Base-by-base conservation (phyloP, 2,888 invertebrate species). In the Polyommatus iphigenia region DNA sequence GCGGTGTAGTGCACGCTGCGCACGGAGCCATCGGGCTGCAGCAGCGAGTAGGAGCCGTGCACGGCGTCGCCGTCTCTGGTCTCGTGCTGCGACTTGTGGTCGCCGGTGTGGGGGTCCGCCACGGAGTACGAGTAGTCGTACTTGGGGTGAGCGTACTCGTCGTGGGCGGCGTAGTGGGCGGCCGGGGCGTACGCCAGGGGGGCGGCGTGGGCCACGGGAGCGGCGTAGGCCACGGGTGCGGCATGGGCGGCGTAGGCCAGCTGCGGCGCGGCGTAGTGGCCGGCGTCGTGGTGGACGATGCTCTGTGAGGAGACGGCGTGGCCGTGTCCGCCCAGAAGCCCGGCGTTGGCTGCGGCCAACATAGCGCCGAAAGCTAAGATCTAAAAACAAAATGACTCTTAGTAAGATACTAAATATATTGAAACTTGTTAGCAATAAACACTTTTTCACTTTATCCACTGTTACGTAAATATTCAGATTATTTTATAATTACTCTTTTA, bases 31-130 rank as follows among this genome's bases (percentile, higher is more conserved):
- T 90, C 92, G 71, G 94, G 90, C 83, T 94, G 93, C 81, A 91
- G 90, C 57, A 94, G 87, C 32, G 91, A 92, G 86, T 95, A 95
- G 83, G 94, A 92, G 67, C 95, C 95, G 84, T 93, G 91, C 75
- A 95, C 95, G 67, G 87, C 85, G 82, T 90, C 91, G 62, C 91
- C 91, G 80, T 91, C 91, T 78, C 87, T 85, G 81, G 82, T 83
- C 82, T 93, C 93, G 83, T 90, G 89, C 84, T 90, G 91, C 76
- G 86, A 85, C 84, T 94, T 94, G 84, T 92, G 90, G 86, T 94
- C 93, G 24, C 94, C 95, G 77, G 94, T 93, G 81, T 94, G 92
- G 20, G 88, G 88, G 83, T 93, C 93, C 57, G 89, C 85, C 76
- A 93, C 93, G 78, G 91, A 91, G 85, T 93, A 93, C 76, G 88